Evolutionary conservation across 2,113 vertebrate species (phyloP).

Genomic region (Ageneiosus marmoratus): DNA sequence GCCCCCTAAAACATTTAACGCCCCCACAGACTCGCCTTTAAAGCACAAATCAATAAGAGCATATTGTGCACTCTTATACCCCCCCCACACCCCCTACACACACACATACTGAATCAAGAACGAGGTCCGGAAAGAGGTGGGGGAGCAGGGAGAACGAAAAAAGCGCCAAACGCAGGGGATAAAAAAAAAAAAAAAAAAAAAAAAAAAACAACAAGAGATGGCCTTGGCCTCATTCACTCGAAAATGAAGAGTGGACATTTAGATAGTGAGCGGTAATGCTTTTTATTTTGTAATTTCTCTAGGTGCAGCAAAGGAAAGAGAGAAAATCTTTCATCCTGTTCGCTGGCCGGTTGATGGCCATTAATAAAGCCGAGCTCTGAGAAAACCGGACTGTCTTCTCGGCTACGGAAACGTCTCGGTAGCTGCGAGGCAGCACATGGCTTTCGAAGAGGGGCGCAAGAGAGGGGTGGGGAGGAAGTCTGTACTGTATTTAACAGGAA

Average conservation of each 20-base stretch:
- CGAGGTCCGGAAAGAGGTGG: slow-evolving; percentile 19
- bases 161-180: background rate
- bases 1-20: slow-evolving; percentile 43
- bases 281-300: slow-evolving; percentile 13
- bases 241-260: slow-evolving; percentile 17
- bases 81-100: background rate
- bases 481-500: slow-evolving; percentile 26
- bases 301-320: background rate
- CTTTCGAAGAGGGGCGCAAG: background rate
- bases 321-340: background rate
- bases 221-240: slow-evolving; percentile 34
- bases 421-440: background rate
- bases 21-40: slow-evolving; percentile 31
- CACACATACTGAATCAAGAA: slow-evolving; percentile 38
- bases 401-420: background rate
- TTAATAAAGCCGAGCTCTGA: background rate
- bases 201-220: background rate
- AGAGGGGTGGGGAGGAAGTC: slow-evolving; percentile 24
- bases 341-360: background rate
- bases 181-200: background rate
- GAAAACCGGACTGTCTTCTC: background rate
- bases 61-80: slow-evolving; percentile 16
- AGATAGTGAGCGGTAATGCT: background rate
- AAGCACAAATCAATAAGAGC: slow-evolving; percentile 44
- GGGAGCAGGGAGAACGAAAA: background rate